Conservation (phyloP, 2,113 vertebrate species). For the Misgurnus anguillicaudatus region DNA sequence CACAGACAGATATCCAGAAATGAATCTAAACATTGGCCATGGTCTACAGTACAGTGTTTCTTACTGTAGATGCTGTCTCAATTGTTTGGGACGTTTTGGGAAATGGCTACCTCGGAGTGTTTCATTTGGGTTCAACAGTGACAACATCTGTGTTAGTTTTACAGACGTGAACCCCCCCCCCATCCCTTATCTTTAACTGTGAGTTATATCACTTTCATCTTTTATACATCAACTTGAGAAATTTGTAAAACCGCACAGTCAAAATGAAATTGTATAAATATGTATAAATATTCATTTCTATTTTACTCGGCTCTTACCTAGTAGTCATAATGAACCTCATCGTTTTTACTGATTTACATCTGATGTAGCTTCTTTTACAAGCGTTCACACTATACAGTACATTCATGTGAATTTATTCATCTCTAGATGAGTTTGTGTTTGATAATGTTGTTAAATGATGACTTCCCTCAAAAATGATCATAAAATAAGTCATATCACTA, state of each 20-base stretch:
- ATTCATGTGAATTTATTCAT: conserved; percentile 35
- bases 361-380: conserved; percentile 37
- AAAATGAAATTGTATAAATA: no score
- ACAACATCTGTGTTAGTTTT: background rate
- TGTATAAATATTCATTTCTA: no score
- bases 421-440: conserved; percentile 17
- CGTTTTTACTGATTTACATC: background rate
- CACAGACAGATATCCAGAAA: background rate
- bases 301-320: no score
- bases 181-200: no score
- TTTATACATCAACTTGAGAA: no score
- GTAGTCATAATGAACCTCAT: background rate
- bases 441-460: background rate
- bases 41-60: background rate
- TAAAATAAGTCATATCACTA: no score
- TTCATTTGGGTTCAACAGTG: conserved; percentile 40
- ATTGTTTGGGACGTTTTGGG: conserved; percentile 61
- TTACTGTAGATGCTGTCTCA: conserved; percentile 50
- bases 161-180: no score
- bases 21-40: no score
- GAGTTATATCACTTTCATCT: no score
- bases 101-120: conserved; percentile 74
- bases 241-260: no score
- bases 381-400: background rate
- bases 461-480: no score